phyloP scores from a whole-genome alignment of 2,888 invertebrate genomes.

The Galerucella calmariensis region DNA sequence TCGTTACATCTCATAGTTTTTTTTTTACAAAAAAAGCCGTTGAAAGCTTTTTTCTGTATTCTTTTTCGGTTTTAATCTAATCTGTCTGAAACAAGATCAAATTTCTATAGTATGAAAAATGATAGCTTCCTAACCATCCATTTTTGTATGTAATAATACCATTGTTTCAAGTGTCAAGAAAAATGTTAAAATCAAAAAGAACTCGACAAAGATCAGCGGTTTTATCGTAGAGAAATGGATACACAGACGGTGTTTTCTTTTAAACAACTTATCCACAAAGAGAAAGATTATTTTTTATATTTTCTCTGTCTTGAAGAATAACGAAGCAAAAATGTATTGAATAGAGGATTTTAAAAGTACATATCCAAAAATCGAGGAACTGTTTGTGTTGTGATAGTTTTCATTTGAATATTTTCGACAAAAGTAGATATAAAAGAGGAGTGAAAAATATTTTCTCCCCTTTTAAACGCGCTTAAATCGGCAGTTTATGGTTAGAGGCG shows the following conservation, averaged over 20 bases:
- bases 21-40: not conserved
- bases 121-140: conserved; percentile 9
- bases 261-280: not conserved
- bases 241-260: not conserved
- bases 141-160: conserved; percentile 18
- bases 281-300: too few relatives aligned
- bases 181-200: conserved; percentile 10
- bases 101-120: conserved; percentile 15
- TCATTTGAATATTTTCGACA: too few relatives aligned
- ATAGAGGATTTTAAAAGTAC: too few relatives aligned
- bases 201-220: conserved; percentile 1
- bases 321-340: too few relatives aligned
- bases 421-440: too few relatives aligned
- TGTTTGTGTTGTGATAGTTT: too few relatives aligned
- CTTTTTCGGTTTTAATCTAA: conserved; percentile 6
- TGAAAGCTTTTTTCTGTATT: conserved; percentile 6
- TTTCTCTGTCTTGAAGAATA: too few relatives aligned
- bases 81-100: conserved; percentile 9
- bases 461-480: too few relatives aligned
- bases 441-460: too few relatives aligned
- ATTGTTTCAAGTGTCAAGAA: conserved; percentile 15
- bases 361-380: too few relatives aligned
- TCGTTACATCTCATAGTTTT: not conserved
- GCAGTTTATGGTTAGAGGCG: too few relatives aligned
- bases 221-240: not conserved